Evolutionary conservation across 2,113 vertebrate genomes (phyloP), one percentile per base, ranked within the genome.

Genomic region (Corythornis madagascariensis): DNA sequence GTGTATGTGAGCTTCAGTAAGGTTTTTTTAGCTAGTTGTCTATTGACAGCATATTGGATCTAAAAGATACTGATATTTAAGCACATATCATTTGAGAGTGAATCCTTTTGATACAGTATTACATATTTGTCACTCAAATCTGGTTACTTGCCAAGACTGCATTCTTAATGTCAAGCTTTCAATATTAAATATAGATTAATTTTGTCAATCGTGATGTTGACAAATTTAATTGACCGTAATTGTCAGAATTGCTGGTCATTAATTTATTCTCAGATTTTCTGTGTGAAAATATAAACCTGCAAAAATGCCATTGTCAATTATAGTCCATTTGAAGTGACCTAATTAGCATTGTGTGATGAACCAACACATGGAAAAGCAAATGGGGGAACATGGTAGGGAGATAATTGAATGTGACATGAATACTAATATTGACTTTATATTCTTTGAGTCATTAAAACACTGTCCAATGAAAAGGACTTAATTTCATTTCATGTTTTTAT

Each of bases 141-240:
- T 66, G n/a, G 66, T 77, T 91, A 61, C 29, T 84, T 95, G 71
- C 21, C 86, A 83, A 83, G 86, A 55, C 10, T 88, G 33, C 10
- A 79, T 92, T 90, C 53, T 91, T 92, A 91, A 94, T 88, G 88
- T 83, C 77, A 76, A 93, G 65, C 60, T 96, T 96, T 96, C 74
- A 86, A 61, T 94, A 96, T 95, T 96, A 92, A 97, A 93, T 89
- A 92, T 93, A 84, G 91, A 95, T 82, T 92, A 90, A 94, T 93
- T 95, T 94, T 95, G 92, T 96, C 94, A 96, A 96, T 96, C 31
- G 75, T 95, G 93, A 97, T 95, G 95, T 92, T 96, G 95, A 98
- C 89, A 95, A 97, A 97, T 96, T 95, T 98, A 98, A 98, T 98
- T 98, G 98, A 96, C 94, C 97, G 96, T 98, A 98, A 98, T 98